Conservation (phyloP, 1,140 invertebrate species). For the Xylocopa sonorina region DNA sequence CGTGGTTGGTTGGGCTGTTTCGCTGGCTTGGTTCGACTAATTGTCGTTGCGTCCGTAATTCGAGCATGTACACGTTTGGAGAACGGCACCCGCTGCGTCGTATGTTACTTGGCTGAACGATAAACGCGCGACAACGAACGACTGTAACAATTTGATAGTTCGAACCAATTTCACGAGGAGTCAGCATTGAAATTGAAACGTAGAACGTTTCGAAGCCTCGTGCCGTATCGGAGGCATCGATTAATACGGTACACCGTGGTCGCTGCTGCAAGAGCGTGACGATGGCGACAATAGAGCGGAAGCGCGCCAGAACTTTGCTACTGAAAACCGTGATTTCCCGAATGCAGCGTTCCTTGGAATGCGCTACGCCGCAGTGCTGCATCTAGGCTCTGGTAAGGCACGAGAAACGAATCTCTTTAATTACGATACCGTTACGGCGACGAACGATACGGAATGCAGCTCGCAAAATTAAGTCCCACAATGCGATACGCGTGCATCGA, state of each 20-base stretch:
- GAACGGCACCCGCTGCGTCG: no score
- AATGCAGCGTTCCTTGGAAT: not conserved
- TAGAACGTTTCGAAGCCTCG: no score
- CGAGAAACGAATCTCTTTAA: slow-evolving; percentile 14
- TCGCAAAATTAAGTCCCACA: not conserved
- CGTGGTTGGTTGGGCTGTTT: not conserved
- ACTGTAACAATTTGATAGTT: no score
- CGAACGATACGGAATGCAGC: slow-evolving; percentile 5
- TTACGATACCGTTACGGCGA: slow-evolving; percentile 9
- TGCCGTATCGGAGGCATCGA: not conserved
- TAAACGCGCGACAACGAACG: no score
- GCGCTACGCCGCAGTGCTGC: not conserved
- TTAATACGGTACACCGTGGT: slow-evolving; percentile 6
- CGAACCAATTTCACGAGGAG: no score
- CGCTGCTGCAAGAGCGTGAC: not conserved
- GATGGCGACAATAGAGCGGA: not conserved
- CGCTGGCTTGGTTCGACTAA: not conserved
- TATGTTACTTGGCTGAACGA: no score
- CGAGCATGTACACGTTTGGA: not conserved
- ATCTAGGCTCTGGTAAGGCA: not conserved
- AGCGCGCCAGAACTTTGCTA: not conserved
- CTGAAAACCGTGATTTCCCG: not conserved
- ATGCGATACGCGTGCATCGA: no score
- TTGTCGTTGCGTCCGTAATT: not conserved
- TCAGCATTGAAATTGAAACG: no score